These are phyloP conservation scores for Protobothrops mucrosquamatus DNA, from an alignment of 2,113 vertebrate species.

Conservation along the genomic window DNA sequence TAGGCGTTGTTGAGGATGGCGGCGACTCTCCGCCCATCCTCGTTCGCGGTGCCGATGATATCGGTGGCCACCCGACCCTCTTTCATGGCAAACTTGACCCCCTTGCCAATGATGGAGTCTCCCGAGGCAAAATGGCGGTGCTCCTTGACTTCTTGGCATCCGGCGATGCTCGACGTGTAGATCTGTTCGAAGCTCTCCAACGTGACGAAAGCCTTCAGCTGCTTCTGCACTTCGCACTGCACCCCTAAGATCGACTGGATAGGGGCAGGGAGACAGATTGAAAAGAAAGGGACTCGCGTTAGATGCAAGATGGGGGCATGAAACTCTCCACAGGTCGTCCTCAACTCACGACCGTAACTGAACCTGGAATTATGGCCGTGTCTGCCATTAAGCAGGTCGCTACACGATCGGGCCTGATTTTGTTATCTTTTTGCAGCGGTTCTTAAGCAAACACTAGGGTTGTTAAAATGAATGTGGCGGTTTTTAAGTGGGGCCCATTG, in stretches of 20 bases:
- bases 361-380: too few relatives aligned
- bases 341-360: too few relatives aligned
- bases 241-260: conserved; percentile 90
- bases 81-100: conserved; percentile 91
- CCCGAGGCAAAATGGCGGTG: conserved; percentile 82
- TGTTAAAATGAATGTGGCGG: background rate
- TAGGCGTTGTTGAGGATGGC: conserved; percentile 88
- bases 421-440: background rate
- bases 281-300: background rate
- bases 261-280: conserved; percentile 9
- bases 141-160: conserved; percentile 79
- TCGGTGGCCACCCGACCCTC: conserved; percentile 87
- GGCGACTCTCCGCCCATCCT: conserved; percentile 89
- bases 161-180: conserved; percentile 83
- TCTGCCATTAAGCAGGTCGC: too few relatives aligned
- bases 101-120: conserved; percentile 90
- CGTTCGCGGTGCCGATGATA: conserved; percentile 93
- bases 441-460: background rate
- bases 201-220: conserved; percentile 95
- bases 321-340: background rate
- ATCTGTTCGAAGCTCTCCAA: conserved; percentile 90
- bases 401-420: background rate
- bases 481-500: background rate
- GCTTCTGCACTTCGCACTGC: conserved; percentile 96
- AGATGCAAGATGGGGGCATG: background rate